phyloP scores from a whole-genome alignment of 2,113 vertebrate genomes.

The Antechinus flavipes region DNA sequence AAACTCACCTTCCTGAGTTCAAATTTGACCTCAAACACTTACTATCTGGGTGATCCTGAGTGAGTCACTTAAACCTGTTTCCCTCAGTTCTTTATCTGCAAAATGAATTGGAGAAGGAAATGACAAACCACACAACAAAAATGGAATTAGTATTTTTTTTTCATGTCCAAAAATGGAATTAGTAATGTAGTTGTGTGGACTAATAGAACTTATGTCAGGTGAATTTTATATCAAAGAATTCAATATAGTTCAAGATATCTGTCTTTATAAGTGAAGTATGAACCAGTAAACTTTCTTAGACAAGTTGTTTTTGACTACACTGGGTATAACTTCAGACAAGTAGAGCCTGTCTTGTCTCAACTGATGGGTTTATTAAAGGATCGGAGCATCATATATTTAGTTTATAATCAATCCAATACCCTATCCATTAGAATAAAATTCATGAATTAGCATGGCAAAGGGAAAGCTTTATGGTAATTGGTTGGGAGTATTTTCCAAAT shows the following conservation, averaged over 20 bases:
- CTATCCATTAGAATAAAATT: slow-evolving; percentile 19
- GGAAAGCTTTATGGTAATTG: slow-evolving; percentile 19
- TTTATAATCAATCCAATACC: not conserved
- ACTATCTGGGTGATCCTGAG: not conserved
- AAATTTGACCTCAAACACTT: not conserved
- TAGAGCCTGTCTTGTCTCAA: not conserved
- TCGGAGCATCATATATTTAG: not conserved
- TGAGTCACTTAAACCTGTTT: not conserved
- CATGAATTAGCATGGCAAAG: not conserved
- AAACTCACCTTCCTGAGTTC: not conserved
- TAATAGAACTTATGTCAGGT: not conserved
- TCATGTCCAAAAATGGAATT: not conserved
- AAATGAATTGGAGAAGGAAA: not conserved
- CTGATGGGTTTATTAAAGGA: not conserved
- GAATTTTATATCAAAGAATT: not conserved
- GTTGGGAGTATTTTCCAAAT: slow-evolving; percentile 42
- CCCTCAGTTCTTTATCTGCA: not conserved
- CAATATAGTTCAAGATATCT: not conserved
- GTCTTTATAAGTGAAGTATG: not conserved
- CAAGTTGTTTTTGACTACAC: not conserved
- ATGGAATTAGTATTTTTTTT: no score
- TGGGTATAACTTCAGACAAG: not conserved
- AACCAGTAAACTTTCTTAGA: not conserved
- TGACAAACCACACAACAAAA: not conserved
- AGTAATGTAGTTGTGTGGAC: not conserved